Conservation (phyloP, 2,797 vertebrate genomes). For the Miichthys miiuy region DNA sequence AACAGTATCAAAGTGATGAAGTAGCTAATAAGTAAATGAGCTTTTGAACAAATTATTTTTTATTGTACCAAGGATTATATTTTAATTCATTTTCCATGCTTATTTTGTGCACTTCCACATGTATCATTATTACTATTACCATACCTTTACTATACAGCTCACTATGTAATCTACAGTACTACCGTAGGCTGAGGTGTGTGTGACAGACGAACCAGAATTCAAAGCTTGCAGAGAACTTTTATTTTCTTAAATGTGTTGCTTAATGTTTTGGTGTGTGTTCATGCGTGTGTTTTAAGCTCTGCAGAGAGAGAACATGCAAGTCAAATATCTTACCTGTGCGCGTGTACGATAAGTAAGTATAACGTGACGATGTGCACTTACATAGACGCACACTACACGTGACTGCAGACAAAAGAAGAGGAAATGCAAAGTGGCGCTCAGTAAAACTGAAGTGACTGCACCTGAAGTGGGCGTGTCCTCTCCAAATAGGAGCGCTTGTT, state of each 20-base stretch:
- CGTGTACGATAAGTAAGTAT: too few species aligned
- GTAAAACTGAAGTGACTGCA: background rate
- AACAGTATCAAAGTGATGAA: background rate
- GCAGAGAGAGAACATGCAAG: background rate
- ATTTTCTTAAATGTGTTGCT: background rate
- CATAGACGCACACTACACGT: background rate
- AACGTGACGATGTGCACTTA: accelerated
- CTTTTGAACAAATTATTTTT: background rate
- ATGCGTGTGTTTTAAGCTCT: background rate
- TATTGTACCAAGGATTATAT: background rate
- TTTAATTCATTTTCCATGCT: too few species aligned
- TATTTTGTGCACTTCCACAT: too few species aligned
- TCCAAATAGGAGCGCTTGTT: background rate
- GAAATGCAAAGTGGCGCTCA: background rate
- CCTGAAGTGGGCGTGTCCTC: background rate
- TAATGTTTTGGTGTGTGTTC: background rate
- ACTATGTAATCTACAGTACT: background rate
- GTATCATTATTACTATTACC: background rate
- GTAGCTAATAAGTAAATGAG: background rate
- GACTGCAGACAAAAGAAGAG: background rate
- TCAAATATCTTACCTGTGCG: too few species aligned
- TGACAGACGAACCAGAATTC: background rate
- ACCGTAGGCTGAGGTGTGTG: background rate
- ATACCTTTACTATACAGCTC: background rate
- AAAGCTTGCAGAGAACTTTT: background rate